These are phyloP conservation scores for Chrysolina oricalcia DNA, from an alignment of 2,888 invertebrate genomes.

Conservation along the genomic window DNA sequence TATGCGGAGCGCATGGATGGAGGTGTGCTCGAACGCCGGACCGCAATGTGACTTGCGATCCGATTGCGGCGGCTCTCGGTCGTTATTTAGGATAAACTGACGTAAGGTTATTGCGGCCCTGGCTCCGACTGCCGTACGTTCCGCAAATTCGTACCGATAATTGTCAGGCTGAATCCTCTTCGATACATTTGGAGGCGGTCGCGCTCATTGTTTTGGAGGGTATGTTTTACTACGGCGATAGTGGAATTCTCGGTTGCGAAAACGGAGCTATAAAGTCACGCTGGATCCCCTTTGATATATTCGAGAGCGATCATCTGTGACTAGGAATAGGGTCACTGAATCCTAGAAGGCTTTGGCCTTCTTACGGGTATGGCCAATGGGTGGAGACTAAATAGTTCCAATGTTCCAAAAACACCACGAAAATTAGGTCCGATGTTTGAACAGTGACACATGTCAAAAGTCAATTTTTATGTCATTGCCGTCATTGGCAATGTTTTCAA, in stretches of 20 bases:
- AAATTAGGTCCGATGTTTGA: too few relatives aligned
- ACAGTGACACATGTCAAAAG: too few relatives aligned
- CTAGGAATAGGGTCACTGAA: too few relatives aligned
- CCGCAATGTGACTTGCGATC: slow-evolving; percentile 58
- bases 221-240: neutral
- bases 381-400: too few relatives aligned
- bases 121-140: slow-evolving; percentile 46
- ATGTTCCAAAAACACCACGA: too few relatives aligned
- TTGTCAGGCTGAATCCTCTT: slow-evolving; percentile 57
- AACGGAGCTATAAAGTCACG: neutral
- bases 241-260: neutral
- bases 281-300: neutral
- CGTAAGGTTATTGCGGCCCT: slow-evolving; percentile 60
- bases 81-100: slow-evolving; percentile 63
- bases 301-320: neutral
- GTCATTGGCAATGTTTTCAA: too few relatives aligned
- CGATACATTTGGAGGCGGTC: slow-evolving; percentile 36
- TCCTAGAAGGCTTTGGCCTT: too few relatives aligned
- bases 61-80: slow-evolving; percentile 56
- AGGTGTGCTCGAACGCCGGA: slow-evolving; percentile 13
- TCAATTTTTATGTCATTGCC: too few relatives aligned
- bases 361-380: too few relatives aligned
- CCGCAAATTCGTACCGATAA: slow-evolving; percentile 55
- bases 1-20: slow-evolving; percentile 24
- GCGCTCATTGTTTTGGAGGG: neutral